Evolutionary conservation across 2,888 invertebrate genomes (phyloP).

Genomic region (Xylota segnis): DNA sequence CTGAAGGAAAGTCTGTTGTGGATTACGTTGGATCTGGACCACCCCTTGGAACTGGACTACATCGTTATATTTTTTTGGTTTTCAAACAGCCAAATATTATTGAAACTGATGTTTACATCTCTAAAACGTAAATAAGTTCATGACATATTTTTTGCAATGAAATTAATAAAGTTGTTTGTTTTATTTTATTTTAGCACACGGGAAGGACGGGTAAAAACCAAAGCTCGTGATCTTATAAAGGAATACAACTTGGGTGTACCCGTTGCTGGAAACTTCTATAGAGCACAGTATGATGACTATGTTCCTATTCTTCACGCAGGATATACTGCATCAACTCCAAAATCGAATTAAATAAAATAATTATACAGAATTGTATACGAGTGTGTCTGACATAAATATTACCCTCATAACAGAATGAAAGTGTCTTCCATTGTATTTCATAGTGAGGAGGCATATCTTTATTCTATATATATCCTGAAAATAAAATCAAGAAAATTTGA

Average conservation of each 20-base stretch:
- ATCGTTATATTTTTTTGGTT: conserved; percentile 90
- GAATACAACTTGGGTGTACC: conserved; percentile 91
- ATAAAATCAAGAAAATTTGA: too few species aligned
- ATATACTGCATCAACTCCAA: conserved; percentile 5
- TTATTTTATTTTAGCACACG: conserved; percentile 48
- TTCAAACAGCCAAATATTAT: conserved; percentile 86
- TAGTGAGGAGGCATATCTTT: too few species aligned
- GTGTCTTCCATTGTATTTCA: too few species aligned
- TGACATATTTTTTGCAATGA: background rate
- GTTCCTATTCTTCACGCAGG: conserved; percentile 85
- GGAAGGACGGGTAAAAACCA: conserved; percentile 85
- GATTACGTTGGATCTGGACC: conserved; percentile 93
- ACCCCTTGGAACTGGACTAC: conserved; percentile 89
- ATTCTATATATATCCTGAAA: too few species aligned
- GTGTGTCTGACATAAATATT: too few species aligned
- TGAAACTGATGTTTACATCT: conserved; percentile 34
- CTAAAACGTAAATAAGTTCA: conserved; percentile 35
- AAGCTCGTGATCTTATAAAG: conserved; percentile 88
- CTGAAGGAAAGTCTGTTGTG: conserved; percentile 89
- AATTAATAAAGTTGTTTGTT: background rate
- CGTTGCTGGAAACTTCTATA: conserved; percentile 92
- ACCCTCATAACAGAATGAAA: too few species aligned
- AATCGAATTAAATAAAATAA: background rate
- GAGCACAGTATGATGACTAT: conserved; percentile 93
- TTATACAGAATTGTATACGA: too few species aligned